phyloP scores from a whole-genome alignment of 2,888 invertebrate species.

The Empis stercorea region DNA sequence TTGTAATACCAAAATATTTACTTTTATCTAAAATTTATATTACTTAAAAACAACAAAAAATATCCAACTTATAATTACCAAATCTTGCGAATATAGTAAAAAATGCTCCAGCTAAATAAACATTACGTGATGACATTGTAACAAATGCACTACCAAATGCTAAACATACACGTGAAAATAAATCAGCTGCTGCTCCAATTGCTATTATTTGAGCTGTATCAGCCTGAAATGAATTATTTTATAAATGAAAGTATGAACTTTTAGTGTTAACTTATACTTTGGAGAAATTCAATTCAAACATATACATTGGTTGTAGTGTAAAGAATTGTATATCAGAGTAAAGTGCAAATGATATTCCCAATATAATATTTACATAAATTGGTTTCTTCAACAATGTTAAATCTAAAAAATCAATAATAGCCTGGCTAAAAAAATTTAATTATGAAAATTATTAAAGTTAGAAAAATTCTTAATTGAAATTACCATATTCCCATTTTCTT shows the following conservation, averaged over 20 bases:
- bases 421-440: conserved; percentile 32
- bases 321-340: conserved; percentile 59
- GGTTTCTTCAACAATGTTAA: conserved; percentile 48
- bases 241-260: neutral
- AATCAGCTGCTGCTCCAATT: conserved; percentile 54
- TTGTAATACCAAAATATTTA: neutral
- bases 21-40: neutral
- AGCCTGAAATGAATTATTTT: conserved; percentile 31
- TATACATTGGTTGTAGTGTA: conserved; percentile 49
- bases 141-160: conserved; percentile 48
- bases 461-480: neutral
- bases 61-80: conserved; percentile 38
- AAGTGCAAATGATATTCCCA: conserved; percentile 54
- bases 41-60: no score
- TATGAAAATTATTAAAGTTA: conserved; percentile 6
- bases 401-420: conserved; percentile 47
- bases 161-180: conserved; percentile 48
- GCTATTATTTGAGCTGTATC: conserved; percentile 56
- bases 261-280: conserved; percentile 20
- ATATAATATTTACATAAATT: conserved; percentile 52
- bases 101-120: conserved; percentile 52
- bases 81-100: conserved; percentile 53
- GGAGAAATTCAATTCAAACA: conserved; percentile 28
- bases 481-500: conserved; percentile 3
- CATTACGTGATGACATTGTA: conserved; percentile 46